Percentiles rank a stretch among this genome's conserved stretches.
Conservation (phyloP, 2,113 vertebrate genomes). For the Eptesicus fuscus region DNA sequence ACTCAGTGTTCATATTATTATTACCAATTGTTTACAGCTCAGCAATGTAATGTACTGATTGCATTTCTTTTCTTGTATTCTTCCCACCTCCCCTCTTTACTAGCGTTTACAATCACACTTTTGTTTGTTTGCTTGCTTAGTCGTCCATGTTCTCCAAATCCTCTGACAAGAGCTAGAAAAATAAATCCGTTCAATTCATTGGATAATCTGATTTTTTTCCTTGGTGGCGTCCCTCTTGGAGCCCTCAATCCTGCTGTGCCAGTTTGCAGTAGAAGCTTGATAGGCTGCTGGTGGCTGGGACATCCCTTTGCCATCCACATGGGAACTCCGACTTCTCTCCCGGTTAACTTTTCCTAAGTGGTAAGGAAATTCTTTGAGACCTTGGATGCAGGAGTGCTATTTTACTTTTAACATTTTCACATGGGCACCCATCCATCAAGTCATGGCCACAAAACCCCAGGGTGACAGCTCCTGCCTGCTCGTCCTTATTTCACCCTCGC, state of each 20-base stretch:
- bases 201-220: background rate
- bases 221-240: background rate
- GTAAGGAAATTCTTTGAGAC: background rate
- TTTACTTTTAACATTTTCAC: background rate
- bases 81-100: background rate
- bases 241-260: background rate
- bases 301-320: background rate
- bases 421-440: background rate
- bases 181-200: background rate
- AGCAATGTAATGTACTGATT: background rate
- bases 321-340: background rate
- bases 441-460: background rate
- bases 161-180: background rate
- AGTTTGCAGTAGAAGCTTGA: background rate
- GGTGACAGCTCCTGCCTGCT: background rate
- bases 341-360: background rate
- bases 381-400: background rate
- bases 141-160: background rate
- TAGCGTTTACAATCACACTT: background rate
- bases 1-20: background rate
- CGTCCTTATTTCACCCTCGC: background rate
- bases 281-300: background rate
- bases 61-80: background rate
- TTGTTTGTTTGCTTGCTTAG: conserved; percentile 4
- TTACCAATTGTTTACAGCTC: background rate